Evolutionary conservation across 1,140 invertebrate species (phyloP), one percentile per base, ranked within the genome.

Genomic region (Drepana arcuata): DNA sequence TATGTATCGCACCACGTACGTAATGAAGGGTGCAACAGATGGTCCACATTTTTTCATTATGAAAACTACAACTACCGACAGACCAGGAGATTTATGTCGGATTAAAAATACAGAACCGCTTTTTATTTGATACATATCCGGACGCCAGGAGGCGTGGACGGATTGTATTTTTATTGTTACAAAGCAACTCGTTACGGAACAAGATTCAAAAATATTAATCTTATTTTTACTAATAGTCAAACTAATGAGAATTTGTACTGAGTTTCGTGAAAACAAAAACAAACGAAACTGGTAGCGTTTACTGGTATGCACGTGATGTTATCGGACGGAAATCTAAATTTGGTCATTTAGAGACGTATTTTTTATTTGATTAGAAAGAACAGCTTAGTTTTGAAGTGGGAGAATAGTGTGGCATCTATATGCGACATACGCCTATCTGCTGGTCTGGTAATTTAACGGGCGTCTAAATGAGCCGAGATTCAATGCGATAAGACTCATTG

Each of bases 1-100:
- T 73, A 63, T 57, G 65, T 52, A 49, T 43, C 50, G 41, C 42
- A 50, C 48, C 16, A 59, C 41, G 49, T 42, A 65, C 48, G 61
- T 69, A 74, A 74, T 74, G 71, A 74, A 81, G 73, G 77, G 77
- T 71, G 73, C 62, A 81, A 78, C 77, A 81, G 77, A 77, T 78
- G 73, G 66, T 77, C 45, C 54, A 63, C 48, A 78, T 81, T 78
- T 78, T 81, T 81, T 75, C 64, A 74, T 79, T 79, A 71, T 57
- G n/a, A 65, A 57, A 62, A 54, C 49, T 65, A 65, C 60, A 77
- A 74, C 71, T 74, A 73, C 56, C 59, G 44, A 28, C 42, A 46
- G 41, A 61, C 49, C 52, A 67, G 41, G 52, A 74, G 70, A 77
- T 79, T 79, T 75, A 79, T 71, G 74, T 73, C 66, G 52, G 74